Evolutionary conservation across 1,140 invertebrate genomes (phyloP).

Genomic region (Saccostrea glomerata): DNA sequence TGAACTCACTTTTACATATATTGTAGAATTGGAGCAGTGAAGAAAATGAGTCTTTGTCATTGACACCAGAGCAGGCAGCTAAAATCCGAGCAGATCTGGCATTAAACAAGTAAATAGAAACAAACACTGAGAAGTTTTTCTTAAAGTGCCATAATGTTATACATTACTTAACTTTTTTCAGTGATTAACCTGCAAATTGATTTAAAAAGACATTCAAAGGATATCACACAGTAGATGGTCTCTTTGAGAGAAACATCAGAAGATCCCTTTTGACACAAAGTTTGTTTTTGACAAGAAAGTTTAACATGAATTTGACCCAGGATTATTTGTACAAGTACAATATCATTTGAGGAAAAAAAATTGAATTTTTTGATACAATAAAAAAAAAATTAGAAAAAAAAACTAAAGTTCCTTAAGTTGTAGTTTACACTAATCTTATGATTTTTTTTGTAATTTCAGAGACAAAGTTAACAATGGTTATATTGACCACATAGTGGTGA

Average conservation of each 20-base stretch:
- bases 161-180: too few species aligned
- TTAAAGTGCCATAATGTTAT: background rate
- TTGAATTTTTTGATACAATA: background rate
- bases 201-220: too few species aligned
- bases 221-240: too few species aligned
- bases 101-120: slow-evolving; percentile 6
- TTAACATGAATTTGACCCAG: too few species aligned
- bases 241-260: too few species aligned
- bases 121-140: background rate
- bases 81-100: background rate
- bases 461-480: background rate
- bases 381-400: background rate
- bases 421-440: background rate
- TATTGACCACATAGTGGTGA: background rate
- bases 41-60: background rate
- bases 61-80: slow-evolving; percentile 11
- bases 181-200: too few species aligned
- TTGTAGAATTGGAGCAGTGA: background rate
- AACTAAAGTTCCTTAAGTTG: background rate
- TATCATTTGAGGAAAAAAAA: too few species aligned
- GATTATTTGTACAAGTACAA: too few species aligned
- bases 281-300: too few species aligned
- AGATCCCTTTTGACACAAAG: too few species aligned
- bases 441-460: background rate
- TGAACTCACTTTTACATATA: too few species aligned